phyloP scores from a whole-genome alignment of 1,140 invertebrate species.

The Anagrus nilaparvatae region DNA sequence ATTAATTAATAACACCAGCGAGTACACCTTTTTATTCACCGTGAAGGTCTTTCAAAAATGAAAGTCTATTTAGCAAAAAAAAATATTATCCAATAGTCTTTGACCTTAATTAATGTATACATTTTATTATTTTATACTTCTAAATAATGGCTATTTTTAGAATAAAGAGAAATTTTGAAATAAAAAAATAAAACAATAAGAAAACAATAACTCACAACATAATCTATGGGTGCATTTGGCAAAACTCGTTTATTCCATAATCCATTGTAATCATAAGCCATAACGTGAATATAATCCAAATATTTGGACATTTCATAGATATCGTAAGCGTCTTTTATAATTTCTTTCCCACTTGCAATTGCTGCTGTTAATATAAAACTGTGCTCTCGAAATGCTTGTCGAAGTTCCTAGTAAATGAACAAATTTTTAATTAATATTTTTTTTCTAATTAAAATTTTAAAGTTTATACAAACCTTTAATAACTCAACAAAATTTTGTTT shows the following conservation, averaged over 20 bases:
- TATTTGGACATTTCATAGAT: conserved; percentile 58
- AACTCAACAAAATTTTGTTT: conserved; percentile 66
- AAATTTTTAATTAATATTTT: too few relatives aligned
- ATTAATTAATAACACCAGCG: too few relatives aligned
- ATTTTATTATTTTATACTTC: too few relatives aligned
- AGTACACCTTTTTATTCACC: too few relatives aligned
- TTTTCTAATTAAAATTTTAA: not conserved
- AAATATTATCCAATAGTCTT: too few relatives aligned
- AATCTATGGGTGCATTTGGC: conserved; percentile 56
- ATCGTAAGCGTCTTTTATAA: conserved; percentile 66
- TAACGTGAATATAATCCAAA: conserved; percentile 76
- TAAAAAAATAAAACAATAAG: too few relatives aligned
- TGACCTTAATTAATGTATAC: too few relatives aligned
- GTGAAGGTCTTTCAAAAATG: too few relatives aligned
- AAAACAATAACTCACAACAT: conserved; percentile 25
- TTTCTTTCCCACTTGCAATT: conserved; percentile 59
- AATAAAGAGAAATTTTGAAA: too few relatives aligned
- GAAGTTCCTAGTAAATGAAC: conserved; percentile 46
- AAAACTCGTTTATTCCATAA: conserved; percentile 67
- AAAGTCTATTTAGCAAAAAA: too few relatives aligned
- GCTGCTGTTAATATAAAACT: conserved; percentile 64
- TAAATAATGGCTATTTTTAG: too few relatives aligned
- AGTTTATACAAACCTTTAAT: conserved; percentile 50
- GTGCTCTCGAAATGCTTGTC: conserved; percentile 47
- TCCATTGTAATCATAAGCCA: conserved; percentile 87